Evolutionary conservation across 2,888 invertebrate genomes (phyloP).

Genomic region (Ecliptopera silaceata): DNA sequence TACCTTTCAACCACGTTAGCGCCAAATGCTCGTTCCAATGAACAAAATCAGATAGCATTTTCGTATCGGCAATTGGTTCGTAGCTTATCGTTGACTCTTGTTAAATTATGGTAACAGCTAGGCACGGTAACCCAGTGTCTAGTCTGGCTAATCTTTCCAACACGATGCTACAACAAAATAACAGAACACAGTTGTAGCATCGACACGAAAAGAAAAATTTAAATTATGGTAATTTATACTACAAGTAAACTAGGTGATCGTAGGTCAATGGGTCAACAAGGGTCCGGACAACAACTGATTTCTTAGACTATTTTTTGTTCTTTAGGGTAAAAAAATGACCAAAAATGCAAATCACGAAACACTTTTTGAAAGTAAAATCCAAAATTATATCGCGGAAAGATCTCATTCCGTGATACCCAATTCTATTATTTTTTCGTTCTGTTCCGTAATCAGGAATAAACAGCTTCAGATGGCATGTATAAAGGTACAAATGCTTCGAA

Average conservation of each 20-base stretch:
- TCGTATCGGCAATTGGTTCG: background rate
- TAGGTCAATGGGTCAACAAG: too few species aligned
- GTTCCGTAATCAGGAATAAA: slow-evolving; percentile 31
- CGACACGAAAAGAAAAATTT: too few species aligned
- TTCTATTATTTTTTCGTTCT: slow-evolving; percentile 33
- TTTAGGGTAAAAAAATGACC: background rate
- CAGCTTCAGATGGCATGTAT: slow-evolving; percentile 28
- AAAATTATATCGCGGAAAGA: slow-evolving; percentile 33
- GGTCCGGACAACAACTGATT: too few species aligned
- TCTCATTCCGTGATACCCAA: slow-evolving; percentile 32
- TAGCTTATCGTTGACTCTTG: too few species aligned
- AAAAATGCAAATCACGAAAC: slow-evolving; percentile 3
- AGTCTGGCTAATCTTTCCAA: too few species aligned
- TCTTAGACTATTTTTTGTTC: too few species aligned
- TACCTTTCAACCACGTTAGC: slow-evolving; percentile 26
- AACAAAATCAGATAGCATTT: background rate
- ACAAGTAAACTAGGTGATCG: too few species aligned
- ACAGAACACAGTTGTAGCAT: too few species aligned
- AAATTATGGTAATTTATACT: too few species aligned
- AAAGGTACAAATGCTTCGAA: slow-evolving; percentile 25
- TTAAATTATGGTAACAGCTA: too few species aligned
- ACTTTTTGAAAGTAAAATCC: slow-evolving; percentile 19
- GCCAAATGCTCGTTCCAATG: slow-evolving; percentile 4
- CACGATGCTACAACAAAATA: too few species aligned
- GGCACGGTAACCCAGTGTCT: too few species aligned